Percentiles rank a stretch among this genome's conserved stretches.
Evolutionary conservation across 53 echinoderm and acorn worm genomes (phyloP).

Genomic region (Paracentrotus lividus): DNA sequence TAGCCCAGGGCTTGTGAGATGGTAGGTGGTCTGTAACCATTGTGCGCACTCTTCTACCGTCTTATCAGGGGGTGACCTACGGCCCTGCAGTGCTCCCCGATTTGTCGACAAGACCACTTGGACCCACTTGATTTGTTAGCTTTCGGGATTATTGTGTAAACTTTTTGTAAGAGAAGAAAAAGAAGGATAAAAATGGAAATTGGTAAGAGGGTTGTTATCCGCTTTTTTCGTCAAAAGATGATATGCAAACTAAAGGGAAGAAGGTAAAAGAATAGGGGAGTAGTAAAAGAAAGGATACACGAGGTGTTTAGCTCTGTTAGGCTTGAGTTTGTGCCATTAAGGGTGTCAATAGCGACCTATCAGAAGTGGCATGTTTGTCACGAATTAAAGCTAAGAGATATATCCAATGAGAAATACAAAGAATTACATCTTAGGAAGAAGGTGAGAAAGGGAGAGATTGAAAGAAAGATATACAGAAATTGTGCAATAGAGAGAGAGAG

Average conservation of each 20-base stretch:
- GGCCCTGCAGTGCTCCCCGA: background rate
- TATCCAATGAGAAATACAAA: slow-evolving; percentile 63
- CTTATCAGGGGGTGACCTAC: background rate
- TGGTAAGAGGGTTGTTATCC: slow-evolving; percentile 55
- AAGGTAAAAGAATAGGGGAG: background rate
- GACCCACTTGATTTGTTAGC: slow-evolving; percentile 69
- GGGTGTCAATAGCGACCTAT: slow-evolving; percentile 56
- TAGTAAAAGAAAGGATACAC: no score
- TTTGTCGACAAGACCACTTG: background rate
- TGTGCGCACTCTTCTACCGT: background rate
- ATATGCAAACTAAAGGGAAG: background rate
- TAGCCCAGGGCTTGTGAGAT: slow-evolving; percentile 45
- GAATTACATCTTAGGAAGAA: slow-evolving; percentile 12
- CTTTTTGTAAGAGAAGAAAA: slow-evolving; percentile 51
- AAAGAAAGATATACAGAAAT: background rate
- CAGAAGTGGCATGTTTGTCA: slow-evolving; percentile 64
- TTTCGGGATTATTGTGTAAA: slow-evolving; percentile 68
- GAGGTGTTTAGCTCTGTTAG: slow-evolving; percentile 34
- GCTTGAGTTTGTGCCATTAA: slow-evolving; percentile 24
- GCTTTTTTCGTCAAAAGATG: slow-evolving; percentile 6
- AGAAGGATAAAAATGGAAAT: slow-evolving; percentile 1
- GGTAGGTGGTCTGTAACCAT: slow-evolving; percentile 59
- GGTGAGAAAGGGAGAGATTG: background rate
- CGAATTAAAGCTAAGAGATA: slow-evolving; percentile 60
- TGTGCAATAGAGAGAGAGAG: background rate